Base-by-base conservation (phyloP, 2,888 invertebrate species). In the Thera obeliscata region DNA sequence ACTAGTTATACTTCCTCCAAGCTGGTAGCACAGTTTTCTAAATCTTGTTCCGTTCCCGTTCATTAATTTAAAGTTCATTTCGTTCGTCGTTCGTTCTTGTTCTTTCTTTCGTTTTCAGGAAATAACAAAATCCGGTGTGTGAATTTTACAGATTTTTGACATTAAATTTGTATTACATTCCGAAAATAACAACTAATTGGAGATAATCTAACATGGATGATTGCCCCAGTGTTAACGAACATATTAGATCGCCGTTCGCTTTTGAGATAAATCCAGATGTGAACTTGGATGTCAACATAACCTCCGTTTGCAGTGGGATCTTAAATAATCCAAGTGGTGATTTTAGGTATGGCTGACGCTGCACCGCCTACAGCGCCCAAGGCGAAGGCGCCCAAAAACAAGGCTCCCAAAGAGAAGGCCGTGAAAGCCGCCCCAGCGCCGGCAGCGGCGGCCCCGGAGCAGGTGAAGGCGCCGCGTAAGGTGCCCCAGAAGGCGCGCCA, bases 321-420 rank as follows among this genome's bases (percentile, higher is more conserved):
- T 71, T 75, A 69, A 78, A 65, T 67, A 74, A 76, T 77, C 75
- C 66, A 41, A 70, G 72, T 83, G 82, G 74, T 85, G 78, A 87
- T 93, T 75, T 83, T 89, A 93, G 93, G 87, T 86, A 96, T 96
- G 96, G 95, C 96, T 85, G 96, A 96, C 89, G 81, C 84, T 79
- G 88, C 93, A 77, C 90, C 94, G 73, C 90, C 94, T 71, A 94
- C 95, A 80, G 93, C 92, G 81, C 93, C 93, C 60, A 94, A 94
- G 90, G 93, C 92, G 70, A 90, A 93, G 82, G 84, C 85, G 86
- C 91, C 95, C 66, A 95, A 95, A 85, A 86, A 93, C 48, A 95
- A 95, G 85, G 93, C 93, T 56, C 89, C 93, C 52, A 94, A 95
- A 87, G 94, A 94, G 81, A 95, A 95, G 85, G 89, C 88, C 49